Evolutionary conservation across 2,888 invertebrate genomes (phyloP), one percentile per base, ranked within the genome.

Genomic region (Thecophora atra): DNA sequence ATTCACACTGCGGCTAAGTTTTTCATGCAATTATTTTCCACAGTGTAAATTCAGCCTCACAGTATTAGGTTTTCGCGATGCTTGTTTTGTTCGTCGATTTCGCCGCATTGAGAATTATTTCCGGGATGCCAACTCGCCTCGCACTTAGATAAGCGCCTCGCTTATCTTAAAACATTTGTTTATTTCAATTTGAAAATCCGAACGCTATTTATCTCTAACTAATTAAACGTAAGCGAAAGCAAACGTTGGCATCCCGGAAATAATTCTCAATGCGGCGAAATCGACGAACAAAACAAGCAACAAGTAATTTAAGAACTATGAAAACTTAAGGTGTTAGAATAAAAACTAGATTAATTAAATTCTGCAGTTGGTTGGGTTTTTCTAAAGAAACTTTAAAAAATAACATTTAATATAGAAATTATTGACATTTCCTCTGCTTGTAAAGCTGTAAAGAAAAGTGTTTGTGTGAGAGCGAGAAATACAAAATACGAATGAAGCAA

Each of bases 401-500:
- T 26, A 64, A 64, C 64, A 47, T 64, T 64, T 64, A 64, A 51
- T 60, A 30, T 13, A 26, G 24, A 17, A 11, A 66, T 54, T 42
- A 30, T 44, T 58, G 19, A 44, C n/a, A 26, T 24, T 58, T 68
- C 28, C 15, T 58, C 58, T 68, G 58, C 58, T 58, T 42, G 42
- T 58, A 44, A 68, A 68, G 58, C 68, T 68, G 68, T 68, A 11
- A 47, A 47, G 6, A n/a, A 47, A 5, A 1, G 47, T 47, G 47
- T 17, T 1, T 5, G 58, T 1, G 24, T 8, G 26, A 6, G 24
- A 24, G 24, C 0, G 19, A 54, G 21, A 21, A 11, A 54, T 3
- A 21, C 8, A 54, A 2, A 21, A 11, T 37, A n/a, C n/a, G n/a
- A n/a, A n/a, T n/a, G n/a, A n/a, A n/a, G 7, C 37, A 37, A 11